Conservation (phyloP, 2,888 invertebrate species). For the Tetragonula carbonaria region DNA sequence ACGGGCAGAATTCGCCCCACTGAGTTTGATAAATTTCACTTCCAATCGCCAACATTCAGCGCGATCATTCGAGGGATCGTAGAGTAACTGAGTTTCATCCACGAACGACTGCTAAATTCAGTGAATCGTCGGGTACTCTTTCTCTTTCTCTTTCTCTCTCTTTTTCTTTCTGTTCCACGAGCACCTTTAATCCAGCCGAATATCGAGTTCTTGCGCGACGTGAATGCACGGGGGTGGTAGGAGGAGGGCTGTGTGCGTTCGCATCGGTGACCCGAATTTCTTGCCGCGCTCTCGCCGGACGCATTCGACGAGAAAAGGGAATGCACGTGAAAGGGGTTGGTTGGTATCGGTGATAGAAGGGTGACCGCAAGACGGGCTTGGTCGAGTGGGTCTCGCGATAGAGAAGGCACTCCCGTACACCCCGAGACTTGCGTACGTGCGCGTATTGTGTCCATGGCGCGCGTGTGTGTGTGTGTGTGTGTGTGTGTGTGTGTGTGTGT, state of each 20-base stretch:
- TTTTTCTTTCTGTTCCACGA: neutral
- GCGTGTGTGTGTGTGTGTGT: too few relatives aligned
- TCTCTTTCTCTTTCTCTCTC: too few relatives aligned
- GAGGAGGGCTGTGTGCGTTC: constrained; percentile 7
- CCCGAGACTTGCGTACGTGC: neutral
- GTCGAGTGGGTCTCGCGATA: constrained; percentile 40
- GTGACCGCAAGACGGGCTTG: constrained; percentile 56
- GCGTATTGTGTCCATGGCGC: too few relatives aligned
- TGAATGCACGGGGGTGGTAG: neutral
- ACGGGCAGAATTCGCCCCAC: too few relatives aligned
- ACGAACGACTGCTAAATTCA: neutral
- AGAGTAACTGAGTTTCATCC: neutral
- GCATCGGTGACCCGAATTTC: constrained; percentile 46
- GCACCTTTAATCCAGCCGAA: constrained; percentile 14
- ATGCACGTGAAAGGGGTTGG: constrained; percentile 38
- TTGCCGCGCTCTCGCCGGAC: constrained; percentile 8
- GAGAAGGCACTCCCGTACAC: constrained; percentile 14
- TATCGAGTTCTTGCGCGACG: constrained; percentile 15
- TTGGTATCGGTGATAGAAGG: constrained; percentile 51
- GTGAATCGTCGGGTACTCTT: neutral
- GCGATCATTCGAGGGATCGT: neutral
- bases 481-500: neutral
- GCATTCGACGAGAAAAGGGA: constrained; percentile 22
- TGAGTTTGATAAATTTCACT: too few relatives aligned
- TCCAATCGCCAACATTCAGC: neutral